Base-by-base conservation (phyloP, 1,140 invertebrate genomes). In the Octopus bimaculoides region DNA sequence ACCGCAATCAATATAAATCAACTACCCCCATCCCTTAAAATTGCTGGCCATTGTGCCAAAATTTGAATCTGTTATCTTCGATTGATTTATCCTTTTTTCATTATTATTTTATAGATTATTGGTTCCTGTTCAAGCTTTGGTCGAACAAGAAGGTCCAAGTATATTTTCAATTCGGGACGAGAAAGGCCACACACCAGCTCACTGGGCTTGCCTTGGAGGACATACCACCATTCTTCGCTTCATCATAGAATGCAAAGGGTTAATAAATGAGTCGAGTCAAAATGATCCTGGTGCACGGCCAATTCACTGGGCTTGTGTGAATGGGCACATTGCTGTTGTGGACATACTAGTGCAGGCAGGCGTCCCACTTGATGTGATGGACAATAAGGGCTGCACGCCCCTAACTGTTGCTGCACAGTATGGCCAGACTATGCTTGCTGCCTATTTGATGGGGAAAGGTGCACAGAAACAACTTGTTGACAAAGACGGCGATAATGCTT, bases 321-420 rank as follows among this genome's bases (percentile, higher is more conserved):
- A 94, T 91, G 96, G 96, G 1, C 96, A 97, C 86, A 94, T 96
- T 12, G 87, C 87, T 20, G 93, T 96, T 66, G 94, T 95, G 17
- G 95, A 97, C 91, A 92, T 96, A 9, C 88, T 96, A 12, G 89
- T 95, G 4, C 83, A 94, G 92, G 92, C 93, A 69, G 96, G 95
- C n/a, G 96, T 97, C 5, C 93, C 94, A 17, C 94, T 97, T 0
- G 96, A 98, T 87, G 93, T 94, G 12, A 94, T 94, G 0, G 96
- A 98, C 86, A 96, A 96, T 84, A 97, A 97, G 92, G 95, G 95
- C 7, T 88, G 96, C 55, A 97, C 96, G 3, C 96, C 96, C 2
- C 89, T 98, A 54, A 96, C 97, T 93, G 95, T 96, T 3, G 95
- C 96, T 0, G 96, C 95, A 84, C 97, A 97, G 94, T 97, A 97